Base-by-base conservation (phyloP, 2,888 invertebrate species). In the Morpho helenor region DNA sequence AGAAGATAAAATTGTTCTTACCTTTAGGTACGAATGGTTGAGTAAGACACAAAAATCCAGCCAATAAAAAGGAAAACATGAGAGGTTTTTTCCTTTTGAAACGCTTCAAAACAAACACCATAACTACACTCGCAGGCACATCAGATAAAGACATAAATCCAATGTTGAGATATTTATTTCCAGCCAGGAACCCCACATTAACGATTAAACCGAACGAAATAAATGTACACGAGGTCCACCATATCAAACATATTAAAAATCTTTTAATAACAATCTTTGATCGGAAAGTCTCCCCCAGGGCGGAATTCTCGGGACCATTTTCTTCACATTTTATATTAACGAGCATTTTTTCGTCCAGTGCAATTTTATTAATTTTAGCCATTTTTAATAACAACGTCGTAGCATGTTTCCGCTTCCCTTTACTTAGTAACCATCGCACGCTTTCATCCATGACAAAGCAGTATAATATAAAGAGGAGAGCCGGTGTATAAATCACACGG, bases 151-250 rank as follows among this genome's bases (percentile, higher is more conserved):
- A 79, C n/a, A 93, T 92, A 43, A 93, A 71, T 7, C 93, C 93
- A 72, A 95, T 95, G 76, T 95, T 96, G 5, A 94, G 70, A 72
- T 95, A 95, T 71, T 93, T 94, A 75, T 95, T 93, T 0, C 95
- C 95, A 53, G 93, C 92, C 46, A 96, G 79, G 0, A 93, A 91
- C 0, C 95, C 94, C 0, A 95, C 93, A 74, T 95, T 95, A 16
- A 96, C 84, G 9, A 73, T 92, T 69, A 94, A 93, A 56, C 94
- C 91, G 48, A 93, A 94, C 52, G 93, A 93, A 59, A 92, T 93
- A 48, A 80, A 80, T 0, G 78, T 65, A 8, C 74, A 70, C 0
- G 79, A 74, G 0, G 74, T 77, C 82, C 82, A 82, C 75, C 80
- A 76, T 52, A 77, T 69, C 3, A 77, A 61, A 49, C 82, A 82